A percentile compares a stretch with the other conserved stretches of the same genome.
These are phyloP conservation scores for Silvanus unidentatus DNA, from an alignment of 2,888 invertebrate species.

Conservation along the genomic window DNA sequence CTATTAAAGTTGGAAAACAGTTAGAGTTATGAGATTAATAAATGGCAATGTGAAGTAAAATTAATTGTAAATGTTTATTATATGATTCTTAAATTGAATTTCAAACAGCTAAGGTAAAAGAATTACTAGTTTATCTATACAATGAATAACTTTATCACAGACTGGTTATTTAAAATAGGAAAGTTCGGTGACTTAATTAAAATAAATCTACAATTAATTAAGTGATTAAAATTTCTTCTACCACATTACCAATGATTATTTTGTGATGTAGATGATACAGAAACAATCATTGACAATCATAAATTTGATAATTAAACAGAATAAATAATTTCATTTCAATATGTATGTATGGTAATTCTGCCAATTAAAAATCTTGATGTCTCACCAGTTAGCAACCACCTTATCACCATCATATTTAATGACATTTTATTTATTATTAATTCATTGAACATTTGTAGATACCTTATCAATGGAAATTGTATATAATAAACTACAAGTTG, in stretches of 20 bases:
- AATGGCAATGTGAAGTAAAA: too few relatives aligned
- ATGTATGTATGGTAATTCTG: slow-evolving; percentile 24
- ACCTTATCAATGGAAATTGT: too few relatives aligned
- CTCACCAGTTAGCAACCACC: slow-evolving; percentile 11
- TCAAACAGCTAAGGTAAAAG: too few relatives aligned
- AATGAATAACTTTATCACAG: too few relatives aligned
- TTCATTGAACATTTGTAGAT: slow-evolving; percentile 9
- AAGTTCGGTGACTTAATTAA: neutral
- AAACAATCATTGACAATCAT: neutral
- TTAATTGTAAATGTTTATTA: too few relatives aligned
- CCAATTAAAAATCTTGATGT: slow-evolving; percentile 25
- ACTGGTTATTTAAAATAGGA: too few relatives aligned
- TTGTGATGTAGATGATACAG: slow-evolving; percentile 2
- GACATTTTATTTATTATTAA: slow-evolving; percentile 8
- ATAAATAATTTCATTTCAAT: slow-evolving; percentile 14
- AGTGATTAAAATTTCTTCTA: slow-evolving; percentile 9
- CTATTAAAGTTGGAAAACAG: too few relatives aligned
- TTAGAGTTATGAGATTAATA: too few relatives aligned
- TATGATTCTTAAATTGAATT: too few relatives aligned
- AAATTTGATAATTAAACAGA: neutral
- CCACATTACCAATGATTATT: neutral
- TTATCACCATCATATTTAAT: slow-evolving; percentile 14
- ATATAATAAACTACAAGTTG: slow-evolving; percentile 9
- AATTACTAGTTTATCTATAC: too few relatives aligned
- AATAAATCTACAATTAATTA: slow-evolving; percentile 9